Evolutionary conservation across 37 sponge, comb jelly and placozoan genomes (phyloP).

Genomic region (Tethya wilhelma): DNA sequence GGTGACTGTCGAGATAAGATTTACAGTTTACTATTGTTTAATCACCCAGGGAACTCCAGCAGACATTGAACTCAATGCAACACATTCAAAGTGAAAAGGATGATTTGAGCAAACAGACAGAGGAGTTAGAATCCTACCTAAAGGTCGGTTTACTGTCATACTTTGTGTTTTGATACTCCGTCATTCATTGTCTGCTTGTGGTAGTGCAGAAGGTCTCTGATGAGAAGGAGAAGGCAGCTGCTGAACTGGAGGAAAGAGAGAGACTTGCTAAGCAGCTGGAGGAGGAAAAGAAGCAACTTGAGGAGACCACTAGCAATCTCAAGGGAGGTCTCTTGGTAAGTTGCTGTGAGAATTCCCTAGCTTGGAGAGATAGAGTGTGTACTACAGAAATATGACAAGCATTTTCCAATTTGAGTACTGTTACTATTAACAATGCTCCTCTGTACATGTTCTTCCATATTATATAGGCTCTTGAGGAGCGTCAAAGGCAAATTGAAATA

Average conservation of each 20-base stretch:
- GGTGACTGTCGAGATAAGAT: no score
- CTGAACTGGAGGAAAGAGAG: conserved; percentile 79
- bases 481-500: conserved; percentile 43
- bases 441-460: background rate
- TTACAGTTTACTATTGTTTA: no score
- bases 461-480: conserved; percentile 61
- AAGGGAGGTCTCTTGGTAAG: conserved; percentile 74
- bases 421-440: no score
- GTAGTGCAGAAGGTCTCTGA: conserved; percentile 35
- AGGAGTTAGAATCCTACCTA: conserved; percentile 46
- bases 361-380: background rate
- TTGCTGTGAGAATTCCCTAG: background rate
- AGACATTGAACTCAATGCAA: conserved; percentile 73
- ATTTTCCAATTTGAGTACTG: no score
- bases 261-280: conserved; percentile 78
- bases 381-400: no score
- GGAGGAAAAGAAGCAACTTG: conserved; percentile 88
- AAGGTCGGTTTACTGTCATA: conserved; percentile 31
- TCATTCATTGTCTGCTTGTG: background rate
- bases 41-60: conserved; percentile 76
- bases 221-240: conserved; percentile 69
- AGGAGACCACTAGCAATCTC: conserved; percentile 69
- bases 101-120: conserved; percentile 37
- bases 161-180: background rate
- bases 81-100: conserved; percentile 83